Evolutionary conservation across 30 jellyfish, hydroid and myxozoan species (phyloP), one percentile per base, ranked within the genome.

Genomic region (Rhopilema esculentum): DNA sequence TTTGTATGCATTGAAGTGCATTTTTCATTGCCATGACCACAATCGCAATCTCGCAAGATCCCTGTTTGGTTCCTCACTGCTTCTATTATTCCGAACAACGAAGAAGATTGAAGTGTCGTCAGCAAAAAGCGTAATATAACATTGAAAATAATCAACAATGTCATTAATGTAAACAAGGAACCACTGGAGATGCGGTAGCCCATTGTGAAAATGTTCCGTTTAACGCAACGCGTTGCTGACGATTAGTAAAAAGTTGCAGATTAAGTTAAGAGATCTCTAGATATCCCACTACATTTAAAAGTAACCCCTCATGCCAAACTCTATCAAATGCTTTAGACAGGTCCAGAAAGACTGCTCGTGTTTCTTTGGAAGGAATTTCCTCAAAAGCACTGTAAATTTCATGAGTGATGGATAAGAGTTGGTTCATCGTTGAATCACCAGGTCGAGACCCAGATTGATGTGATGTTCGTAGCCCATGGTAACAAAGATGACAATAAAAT

Each of bases 241-340:
- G 65, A 28, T 71, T 23, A 7, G 82, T 2, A 62, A 71, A 23
- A 27, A 71, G 28, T 71, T 71, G 1, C 22, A 2, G 4, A 71
- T 27, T 9, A 71, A 57, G 19, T 20, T 0, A 8, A 30, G 65
- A 71, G 82, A 8, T 77, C 53, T 52, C 88, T 77, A 62, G 77
- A 25, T 50, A 53, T 77, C 16, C 88, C 88, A 53, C 77, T 77
- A 27, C 88, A 50, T 77, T 77, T 66, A 4, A 77, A 75, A 50
- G 53, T 30, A 77, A 64, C 22, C 88, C 88, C 27, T 77, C 88
- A 77, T 77, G 88, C 77, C 88, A 77, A 23, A 77, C 88, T 27
- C 88, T 77, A 30, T 53, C 88, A 53, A 77, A 77, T 57, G 88
- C 77, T 26, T 77, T 77, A 1, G 76, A 53, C 27, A 77, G 27